Conservation (phyloP, 2,797 vertebrate species). For the Rallus crepitans region DNA sequence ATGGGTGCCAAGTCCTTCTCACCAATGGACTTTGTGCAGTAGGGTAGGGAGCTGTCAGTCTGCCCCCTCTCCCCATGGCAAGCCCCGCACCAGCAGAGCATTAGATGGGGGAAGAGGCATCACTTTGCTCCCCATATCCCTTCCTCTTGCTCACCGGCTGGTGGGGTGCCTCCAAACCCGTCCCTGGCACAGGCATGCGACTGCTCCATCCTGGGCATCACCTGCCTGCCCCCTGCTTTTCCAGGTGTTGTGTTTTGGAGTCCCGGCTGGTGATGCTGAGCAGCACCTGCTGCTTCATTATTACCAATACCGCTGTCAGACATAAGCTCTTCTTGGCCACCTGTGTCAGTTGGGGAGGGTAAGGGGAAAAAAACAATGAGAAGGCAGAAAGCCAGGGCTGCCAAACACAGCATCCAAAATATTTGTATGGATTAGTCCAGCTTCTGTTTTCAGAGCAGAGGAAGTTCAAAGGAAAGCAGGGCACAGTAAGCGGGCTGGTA, state of each 20-base stretch:
- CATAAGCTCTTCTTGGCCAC: background rate
- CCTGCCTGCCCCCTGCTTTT: rapidly evolving
- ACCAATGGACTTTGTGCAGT: rapidly evolving
- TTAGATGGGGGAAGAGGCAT: rapidly evolving
- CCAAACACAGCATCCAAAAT: background rate
- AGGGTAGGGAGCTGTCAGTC: rapidly evolving
- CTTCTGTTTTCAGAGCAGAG: background rate
- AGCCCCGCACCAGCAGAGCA: background rate
- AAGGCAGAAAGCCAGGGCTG: background rate
- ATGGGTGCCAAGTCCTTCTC: rapidly evolving
- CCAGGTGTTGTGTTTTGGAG: rapidly evolving
- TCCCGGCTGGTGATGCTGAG: rapidly evolving
- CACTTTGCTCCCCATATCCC: rapidly evolving
- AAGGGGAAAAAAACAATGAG: background rate
- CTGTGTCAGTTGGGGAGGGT: background rate
- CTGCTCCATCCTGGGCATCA: background rate
- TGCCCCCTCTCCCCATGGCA: too few species aligned
- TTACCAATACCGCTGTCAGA: background rate
- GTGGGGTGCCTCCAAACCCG: rapidly evolving
- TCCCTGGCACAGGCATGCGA: rapidly evolving
- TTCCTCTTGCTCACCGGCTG: too few species aligned
- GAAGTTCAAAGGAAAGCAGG: background rate
- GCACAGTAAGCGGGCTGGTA: background rate
- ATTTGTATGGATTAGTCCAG: background rate
- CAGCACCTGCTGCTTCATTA: background rate